Base-by-base conservation (phyloP, 2,888 invertebrate genomes). In the Lydus trimaculatus region DNA sequence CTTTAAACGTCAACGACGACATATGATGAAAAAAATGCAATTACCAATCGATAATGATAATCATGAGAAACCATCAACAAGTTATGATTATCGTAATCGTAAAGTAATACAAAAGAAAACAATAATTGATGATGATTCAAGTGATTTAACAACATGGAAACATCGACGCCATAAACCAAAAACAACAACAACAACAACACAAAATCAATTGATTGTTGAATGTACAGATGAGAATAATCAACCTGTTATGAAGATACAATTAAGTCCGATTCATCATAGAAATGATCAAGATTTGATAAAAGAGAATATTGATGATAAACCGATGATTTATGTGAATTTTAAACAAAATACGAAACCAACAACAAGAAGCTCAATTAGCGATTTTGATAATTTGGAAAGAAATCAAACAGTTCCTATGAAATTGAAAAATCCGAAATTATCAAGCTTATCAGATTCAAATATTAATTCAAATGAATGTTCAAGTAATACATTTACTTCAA, bases 1-100 rank as follows among this genome's bases (percentile, higher is more conserved):
- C 83, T 97, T 97, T 85, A 94, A 94, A 77, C 94, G 94, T 76
- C 95, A 95, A 81, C 89, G 92, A 67, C 89, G 93, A 59, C 87
- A 93, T 74, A 86, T 87, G 83, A 86, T 87, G 84, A 92, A 92
- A 79, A 90, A 91, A 67, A 92, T 91, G 77, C 93, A 93, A 78
- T 86, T 94, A 25, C 79, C 79, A 0, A 75, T 80, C 11, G 81
- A 82, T 67, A 90, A 90, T 73, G 90, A 90, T 71, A 87, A 31
- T 25, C 17, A 62, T 23, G 62, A 23, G 2, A 36, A 33, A 33
- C 36, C 39, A 20, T 33, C 31, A 23, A 20, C 64, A 1, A 56
- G 56, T 28, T n/a, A 56, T 15, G 25, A 56, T 1, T 15, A 25
- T 79, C 76, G n/a, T 76, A 76, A 25, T 77, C 79, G 69, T 76